Evolutionary conservation across 2,797 vertebrate species (phyloP), one percentile per base, ranked within the genome.

Genomic region (Microchirus variegatus): DNA sequence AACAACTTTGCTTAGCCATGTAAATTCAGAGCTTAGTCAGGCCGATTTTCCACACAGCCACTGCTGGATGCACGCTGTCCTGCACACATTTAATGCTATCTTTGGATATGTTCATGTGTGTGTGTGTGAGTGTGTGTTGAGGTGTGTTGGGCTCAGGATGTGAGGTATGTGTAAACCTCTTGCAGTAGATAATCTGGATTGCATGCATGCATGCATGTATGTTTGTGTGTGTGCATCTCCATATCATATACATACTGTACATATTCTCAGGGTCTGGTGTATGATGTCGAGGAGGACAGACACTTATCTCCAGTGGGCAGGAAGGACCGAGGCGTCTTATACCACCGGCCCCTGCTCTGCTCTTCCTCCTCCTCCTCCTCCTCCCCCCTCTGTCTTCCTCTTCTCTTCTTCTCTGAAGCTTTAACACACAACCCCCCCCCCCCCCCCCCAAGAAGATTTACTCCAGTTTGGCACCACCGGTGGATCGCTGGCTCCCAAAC

Each of bases 11-110:
- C 91, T 92, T 92, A 90, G 87, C 91, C 89, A 92, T 92, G 93
- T 94, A 93, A 92, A 94, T 94, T 93, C 89, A 80, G 80, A 91
- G 92, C 90, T 93, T 94, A 94, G 92, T 93, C 91, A 93, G 91
- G 89, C 86, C 82, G 60, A 91, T 92, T 93, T 90, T 87, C 85
- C 87, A 85, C 84, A 80, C 82, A 81, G 85, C 75, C 79, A 51
- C 82, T 66, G 40, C 77, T 59, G 70, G 77, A 84, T 72, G 78
- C 80, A 35, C 61, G 66, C 67, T 2, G 60, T 71, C 63, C 72
- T 69, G 56, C 15, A 64, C 75, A 63, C 78, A 82, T 87, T 88
- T 83, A 90, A 81, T 47, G 65, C 82, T 87, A 87, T 90, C 90
- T 92, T 82, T 88, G 76, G 75, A 84, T 77, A 85, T 40, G 53